Evolutionary conservation across 2,113 vertebrate genomes (phyloP), one percentile per base, ranked within the genome.

Genomic region (Falcunculus frontatus): DNA sequence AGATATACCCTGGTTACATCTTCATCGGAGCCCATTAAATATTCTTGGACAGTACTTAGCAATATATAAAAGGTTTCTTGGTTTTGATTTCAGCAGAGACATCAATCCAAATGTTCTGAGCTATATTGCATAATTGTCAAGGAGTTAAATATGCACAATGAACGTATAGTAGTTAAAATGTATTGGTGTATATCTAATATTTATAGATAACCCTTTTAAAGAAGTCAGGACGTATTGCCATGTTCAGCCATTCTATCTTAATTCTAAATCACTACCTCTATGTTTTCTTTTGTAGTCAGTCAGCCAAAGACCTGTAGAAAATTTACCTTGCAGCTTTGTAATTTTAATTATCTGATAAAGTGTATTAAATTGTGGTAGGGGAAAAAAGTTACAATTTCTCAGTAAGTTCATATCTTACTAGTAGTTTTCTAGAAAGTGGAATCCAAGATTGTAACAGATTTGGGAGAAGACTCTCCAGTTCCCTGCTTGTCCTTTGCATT

Each of bases 341-440:
- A 89, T 96, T 97, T 96, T 97, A 97, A 97, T 98, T 97, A 94
- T 94, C 70, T 93, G 68, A 88, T 94, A 49, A 26, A 65, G 78
- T 96, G 92, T 91, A 69, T 90, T 97, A 95, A 89, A 93, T 96
- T 94, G 92, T 95, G 53, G 86, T 77, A 93, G 89, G 78, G 92
- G 52, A 70, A 87, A 95, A 97, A 84, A 57, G 49, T 90, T 69
- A 35, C 47, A 75, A 26, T 75, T 87, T 81, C 62, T 93, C 18
- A 39, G n/a, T 33, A 39, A 80, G 20, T 79, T 85, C 35, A n/a
- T 62, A 35, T 32, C 35, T 67, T 87, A 52, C 17, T 53, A 62
- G 7, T 44, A 29, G 19, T 67, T 77, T 93, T 69, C n/a, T 84
- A 56, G 30, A 50, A 80, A 84, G 41, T 49, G 13, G 57, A 87